Percentiles rank a stretch among this genome's conserved stretches.
Evolutionary conservation across 2,888 invertebrate species (phyloP).

Genomic region (Heliconius aoede): DNA sequence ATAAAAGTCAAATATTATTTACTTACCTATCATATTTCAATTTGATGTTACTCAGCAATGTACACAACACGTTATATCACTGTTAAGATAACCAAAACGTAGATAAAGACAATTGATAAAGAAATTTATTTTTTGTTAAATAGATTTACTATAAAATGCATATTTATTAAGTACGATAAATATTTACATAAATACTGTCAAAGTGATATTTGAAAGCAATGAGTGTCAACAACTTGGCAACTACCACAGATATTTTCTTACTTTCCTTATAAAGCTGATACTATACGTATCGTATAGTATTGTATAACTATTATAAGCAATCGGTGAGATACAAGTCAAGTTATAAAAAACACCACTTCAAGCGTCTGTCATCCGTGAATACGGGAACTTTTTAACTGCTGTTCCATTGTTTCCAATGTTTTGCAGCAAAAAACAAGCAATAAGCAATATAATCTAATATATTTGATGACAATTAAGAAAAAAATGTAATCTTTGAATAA

Average conservation of each 20-base stretch:
- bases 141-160: neutral
- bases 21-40: constrained; percentile 35
- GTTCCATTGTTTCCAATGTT: too few relatives aligned
- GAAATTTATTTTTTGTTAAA: neutral
- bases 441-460: too few relatives aligned
- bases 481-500: too few relatives aligned
- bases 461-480: too few relatives aligned
- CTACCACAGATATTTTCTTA: neutral
- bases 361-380: too few relatives aligned
- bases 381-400: too few relatives aligned
- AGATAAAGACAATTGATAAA: constrained; percentile 10
- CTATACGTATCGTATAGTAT: too few relatives aligned
- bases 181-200: constrained; percentile 6
- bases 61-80: constrained; percentile 37
- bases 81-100: constrained; percentile 19
- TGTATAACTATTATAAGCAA: too few relatives aligned
- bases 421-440: too few relatives aligned
- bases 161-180: neutral
- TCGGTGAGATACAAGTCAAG: too few relatives aligned
- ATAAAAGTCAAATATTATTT: neutral
- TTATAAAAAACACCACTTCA: too few relatives aligned
- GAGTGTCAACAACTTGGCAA: neutral
- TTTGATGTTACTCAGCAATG: constrained; percentile 11
- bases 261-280: too few relatives aligned
- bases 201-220: neutral